A percentile compares a stretch with the other conserved stretches of the same genome.
Evolutionary conservation across 2,797 vertebrate species (phyloP).

Genomic region (Falco berigora): DNA sequence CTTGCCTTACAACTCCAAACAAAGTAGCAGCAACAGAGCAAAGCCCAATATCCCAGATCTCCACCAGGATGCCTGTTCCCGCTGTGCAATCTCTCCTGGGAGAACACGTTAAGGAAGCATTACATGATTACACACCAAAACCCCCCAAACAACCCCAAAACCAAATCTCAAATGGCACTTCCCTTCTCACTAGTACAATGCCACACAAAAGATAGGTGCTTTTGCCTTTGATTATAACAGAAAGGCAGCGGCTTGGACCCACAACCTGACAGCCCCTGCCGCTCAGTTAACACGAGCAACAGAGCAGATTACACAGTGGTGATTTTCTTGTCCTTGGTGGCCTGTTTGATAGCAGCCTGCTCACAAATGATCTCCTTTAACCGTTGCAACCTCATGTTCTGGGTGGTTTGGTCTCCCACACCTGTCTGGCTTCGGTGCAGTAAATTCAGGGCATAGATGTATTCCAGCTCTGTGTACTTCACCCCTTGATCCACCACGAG

Average conservation of each 20-base stretch:
- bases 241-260: background rate
- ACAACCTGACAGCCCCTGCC: background rate
- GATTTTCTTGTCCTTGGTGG: conserved; percentile 99
- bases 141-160: background rate
- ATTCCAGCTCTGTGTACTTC: conserved; percentile 93
- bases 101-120: background rate
- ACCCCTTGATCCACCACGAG: conserved; percentile 98
- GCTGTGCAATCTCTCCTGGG: background rate
- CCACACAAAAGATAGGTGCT: background rate
- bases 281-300: rapidly evolving
- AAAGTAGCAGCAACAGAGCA: background rate
- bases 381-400: conserved; percentile 90
- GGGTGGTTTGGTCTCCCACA: conserved; percentile 91
- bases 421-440: conserved; percentile 97
- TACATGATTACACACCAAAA: rapidly evolving
- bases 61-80: background rate
- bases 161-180: background rate
- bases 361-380: conserved; percentile 99
- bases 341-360: conserved; percentile 97
- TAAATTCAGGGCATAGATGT: conserved; percentile 92
- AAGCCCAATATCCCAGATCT: background rate
- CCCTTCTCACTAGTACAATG: background rate
- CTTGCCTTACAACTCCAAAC: background rate
- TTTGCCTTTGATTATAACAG: background rate
- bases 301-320: conserved; percentile 81